A percentile compares a stretch with the other conserved stretches of the same genome.
These are phyloP conservation scores for Antheraea yamamai DNA, from an alignment of 2,888 invertebrate genomes.

Conservation along the genomic window DNA sequence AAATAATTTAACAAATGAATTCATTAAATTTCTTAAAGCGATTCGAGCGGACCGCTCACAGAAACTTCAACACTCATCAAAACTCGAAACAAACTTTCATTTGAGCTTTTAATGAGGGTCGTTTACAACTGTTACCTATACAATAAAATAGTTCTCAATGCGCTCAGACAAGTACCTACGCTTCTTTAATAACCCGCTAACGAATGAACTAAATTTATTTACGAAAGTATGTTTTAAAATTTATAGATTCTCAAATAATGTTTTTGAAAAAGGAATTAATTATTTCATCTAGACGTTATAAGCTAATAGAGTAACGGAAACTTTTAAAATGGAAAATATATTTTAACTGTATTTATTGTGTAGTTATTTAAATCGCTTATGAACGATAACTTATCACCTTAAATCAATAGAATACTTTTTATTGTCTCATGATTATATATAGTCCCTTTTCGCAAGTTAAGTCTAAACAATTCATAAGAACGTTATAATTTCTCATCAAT, in stretches of 20 bases:
- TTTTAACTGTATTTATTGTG: no score
- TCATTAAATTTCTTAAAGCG: conserved; percentile 12
- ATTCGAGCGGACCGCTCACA: not conserved
- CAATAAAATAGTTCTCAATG: not conserved
- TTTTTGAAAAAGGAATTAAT: not conserved
- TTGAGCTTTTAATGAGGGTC: conserved; percentile 2
- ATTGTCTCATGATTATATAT: no score
- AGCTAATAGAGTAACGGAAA: not conserved
- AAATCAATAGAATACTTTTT: no score
- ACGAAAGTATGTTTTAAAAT: no score
- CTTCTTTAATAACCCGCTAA: not conserved
- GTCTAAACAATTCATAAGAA: no score
- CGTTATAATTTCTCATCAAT: no score
- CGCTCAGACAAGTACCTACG: not conserved
- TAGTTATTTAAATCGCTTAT: no score
- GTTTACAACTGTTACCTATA: not conserved
- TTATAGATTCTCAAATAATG: not conserved
- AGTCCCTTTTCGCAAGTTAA: no score
- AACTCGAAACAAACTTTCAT: conserved; percentile 13
- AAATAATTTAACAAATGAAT: conserved; percentile 20
- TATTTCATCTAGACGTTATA: not conserved
- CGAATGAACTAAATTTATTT: not conserved
- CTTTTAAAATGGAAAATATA: no score
- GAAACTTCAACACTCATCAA: conserved; percentile 12
- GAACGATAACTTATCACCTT: no score